Conservation (phyloP, 2,888 invertebrate genomes). For the Drosophila engyochracea region DNA sequence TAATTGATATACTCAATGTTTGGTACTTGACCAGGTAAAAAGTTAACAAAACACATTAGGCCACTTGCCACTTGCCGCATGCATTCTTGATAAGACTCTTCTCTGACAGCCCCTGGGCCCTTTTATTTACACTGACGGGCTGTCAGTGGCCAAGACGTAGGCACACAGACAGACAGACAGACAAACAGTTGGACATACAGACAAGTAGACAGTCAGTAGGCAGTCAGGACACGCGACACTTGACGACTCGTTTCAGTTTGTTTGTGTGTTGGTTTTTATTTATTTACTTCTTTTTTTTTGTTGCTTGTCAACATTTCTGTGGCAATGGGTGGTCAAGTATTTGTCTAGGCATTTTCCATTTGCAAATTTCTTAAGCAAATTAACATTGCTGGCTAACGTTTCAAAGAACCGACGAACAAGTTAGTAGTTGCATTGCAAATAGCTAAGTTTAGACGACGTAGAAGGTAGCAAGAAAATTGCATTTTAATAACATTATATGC, state of each 20-base stretch:
- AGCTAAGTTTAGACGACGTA: not conserved
- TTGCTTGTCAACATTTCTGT: slow-evolving; percentile 48
- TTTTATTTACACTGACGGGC: slow-evolving; percentile 71
- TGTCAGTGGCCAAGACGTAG: slow-evolving; percentile 75
- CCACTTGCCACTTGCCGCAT: slow-evolving; percentile 57
- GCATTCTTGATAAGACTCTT: slow-evolving; percentile 57
- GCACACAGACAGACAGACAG: slow-evolving; percentile 57
- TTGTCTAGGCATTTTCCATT: slow-evolving; percentile 62
- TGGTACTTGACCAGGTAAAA: slow-evolving; percentile 20
- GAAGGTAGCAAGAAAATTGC: slow-evolving; percentile 1
- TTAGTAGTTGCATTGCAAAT: not conserved
- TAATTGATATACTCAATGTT: slow-evolving; percentile 53
- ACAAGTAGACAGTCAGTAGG: slow-evolving; percentile 33
- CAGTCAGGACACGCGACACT: slow-evolving; percentile 73
- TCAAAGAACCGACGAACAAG: slow-evolving; percentile 7
- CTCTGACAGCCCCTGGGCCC: slow-evolving; percentile 44
- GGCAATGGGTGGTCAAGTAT: slow-evolving; percentile 48
- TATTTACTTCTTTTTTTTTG: slow-evolving; percentile 6
- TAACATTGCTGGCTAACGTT: slow-evolving; percentile 46
- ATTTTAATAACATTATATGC: not conserved
- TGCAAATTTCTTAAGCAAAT: slow-evolving; percentile 72
- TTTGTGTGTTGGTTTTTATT: slow-evolving; percentile 19
- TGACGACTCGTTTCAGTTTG: slow-evolving; percentile 39
- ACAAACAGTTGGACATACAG: slow-evolving; percentile 26
- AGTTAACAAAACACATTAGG: slow-evolving; percentile 53